Percentiles rank a stretch among this genome's conserved stretches.
phyloP scores from a whole-genome alignment of 2,888 invertebrate genomes.

The Agonopterix arenella region DNA sequence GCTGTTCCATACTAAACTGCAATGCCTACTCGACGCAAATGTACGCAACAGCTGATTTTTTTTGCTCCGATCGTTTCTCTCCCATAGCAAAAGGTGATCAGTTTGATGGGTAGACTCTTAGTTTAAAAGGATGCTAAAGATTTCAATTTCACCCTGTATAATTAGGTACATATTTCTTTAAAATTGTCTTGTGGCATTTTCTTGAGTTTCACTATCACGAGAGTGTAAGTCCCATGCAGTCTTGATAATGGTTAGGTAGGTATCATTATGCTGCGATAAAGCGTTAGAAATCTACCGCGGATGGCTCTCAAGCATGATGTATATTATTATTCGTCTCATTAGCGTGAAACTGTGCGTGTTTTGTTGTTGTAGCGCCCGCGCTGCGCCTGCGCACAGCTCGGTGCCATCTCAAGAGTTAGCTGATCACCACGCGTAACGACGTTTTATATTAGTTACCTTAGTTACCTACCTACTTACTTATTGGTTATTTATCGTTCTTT shows the following conservation, averaged over 20 bases:
- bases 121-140: too few relatives aligned
- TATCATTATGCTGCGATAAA: conserved; percentile 19
- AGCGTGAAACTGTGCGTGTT: conserved; percentile 42
- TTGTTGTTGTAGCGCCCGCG: conserved; percentile 16
- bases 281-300: conserved; percentile 35
- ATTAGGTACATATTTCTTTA: too few relatives aligned
- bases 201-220: conserved; percentile 26
- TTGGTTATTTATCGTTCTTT: conserved; percentile 1
- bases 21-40: too few relatives aligned
- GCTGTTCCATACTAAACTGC: too few relatives aligned
- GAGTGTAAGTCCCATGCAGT: conserved; percentile 15
- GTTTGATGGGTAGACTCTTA: too few relatives aligned
- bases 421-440: conserved; percentile 37
- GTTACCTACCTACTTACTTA: too few relatives aligned
- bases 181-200: not conserved
- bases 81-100: too few relatives aligned
- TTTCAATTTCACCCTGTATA: too few relatives aligned
- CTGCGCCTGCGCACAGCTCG: conserved; percentile 9
- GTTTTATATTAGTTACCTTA: conserved; percentile 15
- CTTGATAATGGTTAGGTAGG: conserved; percentile 17
- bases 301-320: conserved; percentile 33
- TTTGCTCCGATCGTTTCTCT: too few relatives aligned
- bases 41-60: too few relatives aligned
- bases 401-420: conserved; percentile 18
- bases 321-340: conserved; percentile 41